Evolutionary conservation across 2,797 vertebrate genomes (phyloP).

Genomic region (Cirrhinus molitorella): DNA sequence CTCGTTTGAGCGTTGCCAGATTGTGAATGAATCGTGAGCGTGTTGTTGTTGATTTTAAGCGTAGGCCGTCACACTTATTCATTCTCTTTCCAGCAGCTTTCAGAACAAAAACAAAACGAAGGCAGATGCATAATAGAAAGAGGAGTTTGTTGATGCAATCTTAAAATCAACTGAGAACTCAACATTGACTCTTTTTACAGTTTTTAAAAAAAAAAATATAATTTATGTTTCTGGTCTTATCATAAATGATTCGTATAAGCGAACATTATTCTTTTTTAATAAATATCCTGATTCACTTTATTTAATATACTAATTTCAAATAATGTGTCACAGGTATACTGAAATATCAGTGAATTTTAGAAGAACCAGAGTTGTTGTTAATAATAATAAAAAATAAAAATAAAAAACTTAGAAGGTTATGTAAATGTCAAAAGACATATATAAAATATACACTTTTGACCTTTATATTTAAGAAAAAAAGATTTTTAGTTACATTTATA

Average conservation of each 20-base stretch:
- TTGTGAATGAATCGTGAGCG: constrained; percentile 3
- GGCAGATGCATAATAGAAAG: constrained; percentile 42
- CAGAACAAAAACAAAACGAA: constrained; percentile 41
- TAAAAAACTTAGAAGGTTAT: background rate
- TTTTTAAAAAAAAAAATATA: too few species aligned
- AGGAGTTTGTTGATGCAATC: constrained; percentile 1
- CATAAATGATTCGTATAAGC: background rate
- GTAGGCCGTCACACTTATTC: background rate
- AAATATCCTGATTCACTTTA: background rate
- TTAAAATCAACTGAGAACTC: too few species aligned
- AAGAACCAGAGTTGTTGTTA: background rate
- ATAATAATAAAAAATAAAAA: too few species aligned
- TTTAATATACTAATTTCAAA: background rate
- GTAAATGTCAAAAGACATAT: background rate
- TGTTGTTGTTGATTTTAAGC: constrained; percentile 40
- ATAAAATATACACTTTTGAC: background rate
- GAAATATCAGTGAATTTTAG: background rate
- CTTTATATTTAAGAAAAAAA: background rate
- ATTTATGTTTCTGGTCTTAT: background rate
- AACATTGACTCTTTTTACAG: background rate
- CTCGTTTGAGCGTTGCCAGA: background rate
- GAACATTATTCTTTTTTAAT: background rate
- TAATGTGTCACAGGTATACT: background rate
- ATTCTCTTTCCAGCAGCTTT: constrained; percentile 11
- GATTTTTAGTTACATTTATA: background rate